Evolutionary conservation across 2,113 vertebrate species (phyloP), one percentile per base, ranked within the genome.

Genomic region (Emydocephalus ijimae): DNA sequence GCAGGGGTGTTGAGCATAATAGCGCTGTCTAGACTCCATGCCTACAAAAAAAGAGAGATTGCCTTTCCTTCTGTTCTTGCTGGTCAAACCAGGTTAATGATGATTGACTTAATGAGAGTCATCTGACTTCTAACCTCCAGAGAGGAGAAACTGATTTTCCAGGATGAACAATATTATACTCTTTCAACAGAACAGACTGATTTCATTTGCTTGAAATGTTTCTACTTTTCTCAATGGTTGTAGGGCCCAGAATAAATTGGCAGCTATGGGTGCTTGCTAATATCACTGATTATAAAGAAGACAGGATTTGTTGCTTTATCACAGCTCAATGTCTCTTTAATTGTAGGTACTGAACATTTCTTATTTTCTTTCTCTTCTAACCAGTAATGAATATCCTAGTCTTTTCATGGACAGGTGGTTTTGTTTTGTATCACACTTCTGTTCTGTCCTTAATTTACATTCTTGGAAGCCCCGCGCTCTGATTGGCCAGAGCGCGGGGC

Each of bases 31-130:
- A 93, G 74, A 95, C 87, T 95, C 59, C 56, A 43, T 64, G 69
- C 91, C 95, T 96, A 91, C 93, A 88, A 94, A 94, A 94, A 94
- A 94, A 93, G 55, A 90, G 89, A 96, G 93, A 94, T 93, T 94
- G 92, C 87, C 91, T 59, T 94, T 94, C 96, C 93, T 91, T 95
- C 94, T 94, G 91, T 90, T 93, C 91, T 96, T 89, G 61, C 89
- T 96, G 92, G 92, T 93, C 87, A 95, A 97, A 56, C 39, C 93
- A n/a, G 90, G 87, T 85, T 95, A 94, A 95, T 93, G 48, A 94
- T 96, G 92, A 91, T 85, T 94, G 95, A 81, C 64, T 97, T 96
- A 96, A 95, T 94, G 90, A 95, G 64, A 90, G 87, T 59, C 91
- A 91, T 59, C 85, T 91, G 34, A 86, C 39, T 95, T 95, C 94